Conservation (phyloP, 1,140 invertebrate species). For the Cepaea nemoralis region DNA sequence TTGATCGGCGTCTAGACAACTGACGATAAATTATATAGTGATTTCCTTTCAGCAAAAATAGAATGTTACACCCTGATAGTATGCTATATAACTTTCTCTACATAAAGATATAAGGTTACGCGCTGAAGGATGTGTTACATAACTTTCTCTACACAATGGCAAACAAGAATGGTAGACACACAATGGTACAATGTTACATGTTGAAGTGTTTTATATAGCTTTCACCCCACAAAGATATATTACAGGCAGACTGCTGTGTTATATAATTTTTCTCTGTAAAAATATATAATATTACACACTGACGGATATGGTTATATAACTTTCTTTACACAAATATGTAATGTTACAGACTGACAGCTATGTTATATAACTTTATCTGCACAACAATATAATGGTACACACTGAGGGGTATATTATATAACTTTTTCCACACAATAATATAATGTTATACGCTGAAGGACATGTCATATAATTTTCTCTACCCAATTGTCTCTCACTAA, state of each 20-base stretch:
- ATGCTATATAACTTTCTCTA: slow-evolving; percentile 7
- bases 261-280: background rate
- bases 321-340: slow-evolving; percentile 6
- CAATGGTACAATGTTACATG: background rate
- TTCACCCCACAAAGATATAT: no score
- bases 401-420: no score
- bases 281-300: background rate
- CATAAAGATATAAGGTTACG: background rate
- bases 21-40: no score
- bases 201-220: background rate
- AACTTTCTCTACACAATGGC: background rate
- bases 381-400: no score
- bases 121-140: background rate
- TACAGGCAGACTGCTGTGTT: background rate
- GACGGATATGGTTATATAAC: background rate
- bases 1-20: no score
- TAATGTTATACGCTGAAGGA: no score
- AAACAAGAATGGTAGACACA: background rate
- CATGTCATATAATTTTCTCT: no score
- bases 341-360: background rate
- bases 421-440: no score
- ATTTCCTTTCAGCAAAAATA: no score
- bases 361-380: no score
- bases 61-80: no score
- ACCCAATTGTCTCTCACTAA: no score